Evolutionary conservation across 2,113 vertebrate species (phyloP).

Genomic region (Riparia riparia): DNA sequence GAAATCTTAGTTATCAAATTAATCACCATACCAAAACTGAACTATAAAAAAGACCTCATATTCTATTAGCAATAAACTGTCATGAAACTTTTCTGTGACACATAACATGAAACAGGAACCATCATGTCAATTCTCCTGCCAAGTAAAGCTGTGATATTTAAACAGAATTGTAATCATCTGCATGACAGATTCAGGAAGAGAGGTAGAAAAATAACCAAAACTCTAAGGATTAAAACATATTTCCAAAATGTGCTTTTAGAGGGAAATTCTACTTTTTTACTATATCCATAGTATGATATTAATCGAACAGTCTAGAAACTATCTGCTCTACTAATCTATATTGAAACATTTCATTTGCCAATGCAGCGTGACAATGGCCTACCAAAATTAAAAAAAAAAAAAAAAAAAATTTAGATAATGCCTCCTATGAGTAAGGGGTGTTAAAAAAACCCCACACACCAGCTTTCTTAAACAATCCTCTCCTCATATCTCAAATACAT

Average conservation of each 20-base stretch:
- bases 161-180: background rate
- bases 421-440: background rate
- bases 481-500: background rate
- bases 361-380: accelerated
- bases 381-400: background rate
- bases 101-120: background rate
- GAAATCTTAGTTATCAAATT: background rate
- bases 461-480: background rate
- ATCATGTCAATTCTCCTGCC: background rate
- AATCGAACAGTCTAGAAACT: background rate
- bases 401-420: background rate
- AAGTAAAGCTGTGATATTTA: background rate
- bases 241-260: background rate
- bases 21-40: background rate
- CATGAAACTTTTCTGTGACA: background rate
- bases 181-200: background rate
- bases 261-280: background rate
- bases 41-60: background rate
- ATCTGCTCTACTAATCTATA: background rate
- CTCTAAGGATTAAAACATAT: background rate
- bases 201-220: background rate
- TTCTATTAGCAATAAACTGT: background rate
- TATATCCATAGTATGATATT: background rate
- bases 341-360: background rate
- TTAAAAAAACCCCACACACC: background rate